phyloP scores from a whole-genome alignment of 2,888 invertebrate genomes.

The Epistrophe grossulariae region DNA sequence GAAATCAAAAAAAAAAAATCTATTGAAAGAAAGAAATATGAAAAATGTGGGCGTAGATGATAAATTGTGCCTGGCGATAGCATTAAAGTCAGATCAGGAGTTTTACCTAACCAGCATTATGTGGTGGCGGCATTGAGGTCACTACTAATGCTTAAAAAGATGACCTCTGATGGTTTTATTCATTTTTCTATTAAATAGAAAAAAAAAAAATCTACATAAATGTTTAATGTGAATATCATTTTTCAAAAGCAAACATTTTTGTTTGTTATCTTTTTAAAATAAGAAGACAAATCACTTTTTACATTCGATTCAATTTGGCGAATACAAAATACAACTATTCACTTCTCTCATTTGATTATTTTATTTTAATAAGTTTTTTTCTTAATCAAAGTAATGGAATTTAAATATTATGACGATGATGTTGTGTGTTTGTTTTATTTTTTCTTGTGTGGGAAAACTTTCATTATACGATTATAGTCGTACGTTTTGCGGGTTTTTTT shows the following conservation, averaged over 20 bases:
- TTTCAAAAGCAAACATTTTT: neutral
- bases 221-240: constrained; percentile 20
- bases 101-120: neutral
- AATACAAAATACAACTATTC: constrained; percentile 1
- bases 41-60: constrained; percentile 40
- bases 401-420: constrained; percentile 3
- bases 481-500: neutral
- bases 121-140: constrained; percentile 24
- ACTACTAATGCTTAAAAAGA: constrained; percentile 36
- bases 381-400: constrained; percentile 21
- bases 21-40: neutral
- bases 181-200: neutral
- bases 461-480: neutral
- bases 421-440: neutral
- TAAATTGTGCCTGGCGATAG: constrained; percentile 36
- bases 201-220: neutral
- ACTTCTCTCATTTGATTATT: constrained; percentile 1
- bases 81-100: constrained; percentile 45
- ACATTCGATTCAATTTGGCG: neutral
- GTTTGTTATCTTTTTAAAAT: neutral
- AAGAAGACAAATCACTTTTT: constrained; percentile 18
- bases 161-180: constrained; percentile 46
- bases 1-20: neutral
- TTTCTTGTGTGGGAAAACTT: constrained; percentile 2
- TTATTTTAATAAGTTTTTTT: neutral